Conservation (phyloP, 2,113 vertebrate genomes). For the Boulengeromyrus knoepffleri region DNA sequence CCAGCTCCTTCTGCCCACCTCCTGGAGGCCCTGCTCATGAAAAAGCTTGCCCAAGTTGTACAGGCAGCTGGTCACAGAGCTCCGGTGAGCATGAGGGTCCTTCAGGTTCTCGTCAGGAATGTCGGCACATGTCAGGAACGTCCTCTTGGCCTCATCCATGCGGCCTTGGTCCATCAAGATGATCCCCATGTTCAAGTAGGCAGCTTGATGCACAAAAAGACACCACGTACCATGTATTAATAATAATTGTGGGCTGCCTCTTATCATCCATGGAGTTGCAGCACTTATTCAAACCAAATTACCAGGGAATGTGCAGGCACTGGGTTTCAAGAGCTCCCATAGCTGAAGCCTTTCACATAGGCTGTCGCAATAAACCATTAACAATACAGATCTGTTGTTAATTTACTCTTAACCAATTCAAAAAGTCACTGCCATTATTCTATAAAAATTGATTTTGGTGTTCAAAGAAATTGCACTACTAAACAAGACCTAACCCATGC, state of each 20-base stretch:
- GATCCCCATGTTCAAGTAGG: slow-evolving; percentile 98
- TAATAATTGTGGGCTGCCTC: neutral
- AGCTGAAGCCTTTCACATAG: neutral
- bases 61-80: slow-evolving; percentile 95
- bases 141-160: slow-evolving; percentile 83
- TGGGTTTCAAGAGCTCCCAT: neutral
- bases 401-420: neutral
- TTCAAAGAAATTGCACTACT: neutral
- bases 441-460: neutral
- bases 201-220: slow-evolving; percentile 59
- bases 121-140: slow-evolving; percentile 90
- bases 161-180: slow-evolving; percentile 94
- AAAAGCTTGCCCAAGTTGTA: slow-evolving; percentile 96
- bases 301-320: neutral
- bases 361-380: neutral
- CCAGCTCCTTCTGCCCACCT: slow-evolving; percentile 57
- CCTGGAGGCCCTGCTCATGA: slow-evolving; percentile 90
- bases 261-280: neutral
- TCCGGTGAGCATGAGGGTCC: slow-evolving; percentile 95
- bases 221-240: neutral
- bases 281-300: neutral
- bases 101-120: slow-evolving; percentile 98
- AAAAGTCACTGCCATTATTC: neutral
- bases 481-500: neutral
- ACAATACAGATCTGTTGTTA: neutral